Evolutionary conservation across 2,113 vertebrate species (phyloP), one percentile per base, ranked within the genome.

Genomic region (Dipodomys stephensi): DNA sequence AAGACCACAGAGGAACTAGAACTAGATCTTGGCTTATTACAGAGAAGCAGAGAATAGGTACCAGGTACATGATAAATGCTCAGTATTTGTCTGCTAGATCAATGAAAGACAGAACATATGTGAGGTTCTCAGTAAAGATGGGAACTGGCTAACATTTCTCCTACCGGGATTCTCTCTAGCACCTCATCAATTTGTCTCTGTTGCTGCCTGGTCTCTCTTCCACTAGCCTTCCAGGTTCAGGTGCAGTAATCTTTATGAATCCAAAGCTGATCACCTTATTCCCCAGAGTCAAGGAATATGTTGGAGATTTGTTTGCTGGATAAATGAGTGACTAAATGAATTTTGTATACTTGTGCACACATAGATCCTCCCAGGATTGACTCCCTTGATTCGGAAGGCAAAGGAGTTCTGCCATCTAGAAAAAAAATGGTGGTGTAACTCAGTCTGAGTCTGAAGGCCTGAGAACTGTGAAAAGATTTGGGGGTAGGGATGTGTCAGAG

Each of bases 391-490:
- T 73, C 72, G 2, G 60, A 68, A 67, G 57, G n/a, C n/a, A 6
- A 16, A 32, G 46, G 20, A 27, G 46, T 16, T 60, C 46, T 53
- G 13, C 60, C 10, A 9, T 23, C 9, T 12, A 39, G 23, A 12
- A 49, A 12, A 49, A 87, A 53, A 28, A n/a, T 32, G 5, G 9
- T 27, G 32, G 30, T 60, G 9, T 67, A 28, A 67, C 65, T 72
- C 44, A 57, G n/a, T 62, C 27, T 68, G 32, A 62, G 23, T 79
- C 11, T 72, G 23, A 80, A 46, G 67, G 53, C 74, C 35, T 32
- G 10, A 2, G 12, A 49, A 23, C 46, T 15, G 39, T 25, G 12
- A 6, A 4, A 25, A 3, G 30, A 5, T 18, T 8, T 9, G 1
- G 20, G 39, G 23, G 20, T 3, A 53, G 23, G 35, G 23, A 19